Percentiles rank a stretch among this genome's conserved stretches.
Conservation (phyloP, 2,888 invertebrate species). For the Pachydiplax longipennis region DNA sequence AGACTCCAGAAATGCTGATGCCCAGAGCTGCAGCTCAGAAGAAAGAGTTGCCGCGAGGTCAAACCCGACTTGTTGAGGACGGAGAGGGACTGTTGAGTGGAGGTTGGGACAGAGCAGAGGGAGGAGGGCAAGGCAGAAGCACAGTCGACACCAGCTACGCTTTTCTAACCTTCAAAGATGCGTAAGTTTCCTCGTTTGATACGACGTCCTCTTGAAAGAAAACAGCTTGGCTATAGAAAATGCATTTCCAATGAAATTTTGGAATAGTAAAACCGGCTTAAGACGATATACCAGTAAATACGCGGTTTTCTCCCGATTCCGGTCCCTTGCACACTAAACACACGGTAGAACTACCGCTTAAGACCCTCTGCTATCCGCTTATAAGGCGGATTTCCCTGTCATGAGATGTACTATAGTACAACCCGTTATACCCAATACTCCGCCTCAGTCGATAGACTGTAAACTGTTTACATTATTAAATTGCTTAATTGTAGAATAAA, state of each 20-base stretch:
- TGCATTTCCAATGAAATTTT: background rate
- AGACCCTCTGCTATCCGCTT: too few relatives aligned
- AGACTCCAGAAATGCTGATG: background rate
- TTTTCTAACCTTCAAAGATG: conserved; percentile 77
- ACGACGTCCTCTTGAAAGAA: background rate
- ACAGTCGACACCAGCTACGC: conserved; percentile 78
- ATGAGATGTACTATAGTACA: too few relatives aligned
- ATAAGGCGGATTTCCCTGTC: too few relatives aligned
- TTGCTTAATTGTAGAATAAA: too few relatives aligned
- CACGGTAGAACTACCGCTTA: too few relatives aligned
- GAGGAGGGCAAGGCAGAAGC: conserved; percentile 49
- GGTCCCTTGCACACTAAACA: too few relatives aligned
- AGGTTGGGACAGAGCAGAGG: background rate
- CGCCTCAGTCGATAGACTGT: too few relatives aligned
- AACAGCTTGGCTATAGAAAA: background rate
- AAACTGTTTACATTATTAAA: too few relatives aligned
- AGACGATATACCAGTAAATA: too few relatives aligned
- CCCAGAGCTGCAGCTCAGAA: background rate
- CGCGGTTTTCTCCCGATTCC: too few relatives aligned
- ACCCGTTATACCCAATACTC: too few relatives aligned
- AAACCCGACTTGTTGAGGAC: background rate
- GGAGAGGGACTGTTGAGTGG: conserved; percentile 7
- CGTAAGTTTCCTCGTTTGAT: conserved; percentile 62
- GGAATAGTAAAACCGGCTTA: too few relatives aligned
- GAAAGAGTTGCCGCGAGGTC: conserved; percentile 12